Evolutionary conservation across 2,113 vertebrate species (phyloP), one percentile per base, ranked within the genome.

Genomic region (Cyphomyrus plagiostoma): DNA sequence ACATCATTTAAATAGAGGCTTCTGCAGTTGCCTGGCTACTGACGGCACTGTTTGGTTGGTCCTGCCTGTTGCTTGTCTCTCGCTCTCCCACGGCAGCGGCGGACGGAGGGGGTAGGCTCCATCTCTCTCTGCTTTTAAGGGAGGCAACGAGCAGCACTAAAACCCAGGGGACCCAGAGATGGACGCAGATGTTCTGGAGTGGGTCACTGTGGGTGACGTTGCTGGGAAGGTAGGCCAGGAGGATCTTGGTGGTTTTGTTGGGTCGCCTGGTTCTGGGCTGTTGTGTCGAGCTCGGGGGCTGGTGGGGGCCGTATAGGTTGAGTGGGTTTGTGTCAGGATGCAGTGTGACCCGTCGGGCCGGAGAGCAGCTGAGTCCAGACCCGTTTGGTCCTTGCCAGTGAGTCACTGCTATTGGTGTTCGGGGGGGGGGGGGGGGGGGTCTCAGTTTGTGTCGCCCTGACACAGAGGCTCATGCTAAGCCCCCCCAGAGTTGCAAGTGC

Each of bases 11-110:
- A 93, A 92, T 92, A 91, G 90, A 94, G 92, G 94, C 80, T 91
- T 89, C 91, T 93, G 88, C 90, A 94, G 94, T 95, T 96, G 94
- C 94, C 94, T 94, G 93, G 92, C 90, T 95, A 93, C 95, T 94
- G 91, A 62, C 92, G 87, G 49, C 90, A 89, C 90, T 0, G 52
- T 9, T 91, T 87, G 88, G 85, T 21, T 88, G 90, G 90, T 91
- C 87, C 62, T 83, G 88, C 89, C 82, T 89, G 77, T 91, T 88
- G 92, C 88, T 91, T 42, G 6, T 86, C 46, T 52, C 48, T 86
- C n/a, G 26, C 70, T 89, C 86, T 94, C 90, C 84, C 90, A 92
- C 90, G 17, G 46, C 23, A 86, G 45, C n/a, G 11, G 46, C n/a
- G 48, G 85, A 52, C 52, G 85, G 49, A 86, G 48, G n/a, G 85